Percentiles rank a stretch among this genome's conserved stretches.
phyloP scores from a whole-genome alignment of 2,888 invertebrate genomes.

The Labia minor region DNA sequence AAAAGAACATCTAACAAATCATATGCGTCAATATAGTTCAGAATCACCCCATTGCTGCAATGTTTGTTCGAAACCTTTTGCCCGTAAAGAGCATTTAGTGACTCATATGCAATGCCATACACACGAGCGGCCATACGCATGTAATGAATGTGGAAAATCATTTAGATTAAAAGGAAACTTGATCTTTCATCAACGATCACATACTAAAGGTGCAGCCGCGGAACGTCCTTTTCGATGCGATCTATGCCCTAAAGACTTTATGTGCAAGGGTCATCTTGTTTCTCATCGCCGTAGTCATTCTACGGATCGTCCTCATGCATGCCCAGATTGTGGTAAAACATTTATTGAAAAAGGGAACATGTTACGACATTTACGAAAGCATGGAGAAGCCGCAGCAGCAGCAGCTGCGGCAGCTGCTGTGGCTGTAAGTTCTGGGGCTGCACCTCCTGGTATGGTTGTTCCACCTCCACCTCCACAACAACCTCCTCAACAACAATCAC shows the following conservation, averaged over 20 bases:
- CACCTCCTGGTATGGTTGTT: not conserved
- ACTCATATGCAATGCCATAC: slow-evolving; percentile 68
- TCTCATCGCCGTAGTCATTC: slow-evolving; percentile 26
- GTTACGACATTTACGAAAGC: slow-evolving; percentile 61
- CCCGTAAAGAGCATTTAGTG: slow-evolving; percentile 60
- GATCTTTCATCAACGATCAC: slow-evolving; percentile 76
- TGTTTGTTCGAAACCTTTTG: slow-evolving; percentile 61
- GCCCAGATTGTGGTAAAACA: slow-evolving; percentile 61
- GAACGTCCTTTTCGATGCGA: slow-evolving; percentile 66
- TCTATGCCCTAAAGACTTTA: slow-evolving; percentile 74
- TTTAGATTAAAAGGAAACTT: slow-evolving; percentile 76
- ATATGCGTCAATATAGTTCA: slow-evolving; percentile 54
- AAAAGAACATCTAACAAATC: slow-evolving; percentile 61
- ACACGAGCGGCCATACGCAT: slow-evolving; percentile 71
- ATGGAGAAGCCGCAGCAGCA: slow-evolving; percentile 36
- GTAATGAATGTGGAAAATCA: slow-evolving; percentile 75
- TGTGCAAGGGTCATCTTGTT: slow-evolving; percentile 57
- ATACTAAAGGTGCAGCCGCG: slow-evolving; percentile 59
- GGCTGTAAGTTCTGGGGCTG: slow-evolving; percentile 15
- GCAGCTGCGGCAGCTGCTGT: slow-evolving; percentile 19
- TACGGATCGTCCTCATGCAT: slow-evolving; percentile 40
- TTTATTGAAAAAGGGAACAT: slow-evolving; percentile 74
- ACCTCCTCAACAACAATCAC: not conserved
- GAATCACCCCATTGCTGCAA: slow-evolving; percentile 62
- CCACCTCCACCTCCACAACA: not conserved